Evolutionary conservation across 2,888 invertebrate genomes (phyloP).

Genomic region (Heteropelma amictum): DNA sequence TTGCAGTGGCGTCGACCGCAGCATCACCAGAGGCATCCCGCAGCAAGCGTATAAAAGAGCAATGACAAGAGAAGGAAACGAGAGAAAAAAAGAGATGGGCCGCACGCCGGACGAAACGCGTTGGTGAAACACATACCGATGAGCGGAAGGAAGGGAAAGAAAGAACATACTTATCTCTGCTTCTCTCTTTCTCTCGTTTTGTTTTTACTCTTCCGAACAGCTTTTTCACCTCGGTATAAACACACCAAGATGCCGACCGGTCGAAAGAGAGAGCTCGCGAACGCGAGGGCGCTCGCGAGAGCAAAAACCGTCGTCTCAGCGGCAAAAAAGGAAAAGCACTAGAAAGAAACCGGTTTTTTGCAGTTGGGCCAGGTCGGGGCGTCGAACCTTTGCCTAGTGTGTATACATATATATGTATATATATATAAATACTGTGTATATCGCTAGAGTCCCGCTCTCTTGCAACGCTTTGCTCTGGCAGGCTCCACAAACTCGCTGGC

Average conservation of each 20-base stretch:
- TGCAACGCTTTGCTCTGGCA: slow-evolving; percentile 16
- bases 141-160: slow-evolving; percentile 33
- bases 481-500: slow-evolving; percentile 44
- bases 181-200: background rate
- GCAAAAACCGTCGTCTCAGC: slow-evolving; percentile 70
- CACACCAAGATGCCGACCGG: slow-evolving; percentile 13
- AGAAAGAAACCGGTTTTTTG: slow-evolving; percentile 78
- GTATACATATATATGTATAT: background rate
- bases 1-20: slow-evolving; percentile 50
- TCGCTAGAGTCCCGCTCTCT: slow-evolving; percentile 22
- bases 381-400: slow-evolving; percentile 72
- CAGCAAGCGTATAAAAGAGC: background rate
- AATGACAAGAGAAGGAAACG: slow-evolving; percentile 27
- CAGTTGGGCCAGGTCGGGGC: slow-evolving; percentile 79
- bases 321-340: slow-evolving; percentile 57
- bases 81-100: slow-evolving; percentile 47
- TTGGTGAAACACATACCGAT: slow-evolving; percentile 23
- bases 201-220: slow-evolving; percentile 3
- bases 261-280: slow-evolving; percentile 30
- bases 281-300: slow-evolving; percentile 59
- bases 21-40: slow-evolving; percentile 47
- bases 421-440: slow-evolving; percentile 1
- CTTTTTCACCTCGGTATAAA: slow-evolving; percentile 38
- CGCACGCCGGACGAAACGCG: background rate
- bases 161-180: slow-evolving; percentile 35